A percentile compares a stretch with the other conserved stretches of the same genome.
Conservation (phyloP, 1,140 invertebrate genomes). For the Mercenaria mercenaria region DNA sequence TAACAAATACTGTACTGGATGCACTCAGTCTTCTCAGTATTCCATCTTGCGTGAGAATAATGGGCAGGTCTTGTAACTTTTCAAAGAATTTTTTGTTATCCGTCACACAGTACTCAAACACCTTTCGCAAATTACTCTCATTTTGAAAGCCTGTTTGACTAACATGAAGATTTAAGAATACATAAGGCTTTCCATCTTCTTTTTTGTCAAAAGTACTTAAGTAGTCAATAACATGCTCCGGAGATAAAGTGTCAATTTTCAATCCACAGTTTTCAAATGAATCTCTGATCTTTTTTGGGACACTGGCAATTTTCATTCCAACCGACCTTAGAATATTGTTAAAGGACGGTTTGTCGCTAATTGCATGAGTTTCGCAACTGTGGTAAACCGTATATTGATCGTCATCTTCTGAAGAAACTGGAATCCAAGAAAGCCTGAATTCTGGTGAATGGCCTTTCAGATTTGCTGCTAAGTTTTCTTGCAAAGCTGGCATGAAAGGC, state of each 20-base stretch:
- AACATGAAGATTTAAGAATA: neutral
- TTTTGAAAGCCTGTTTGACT: neutral
- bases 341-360: neutral
- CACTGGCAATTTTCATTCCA: conserved; percentile 20
- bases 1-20: conserved; percentile 7
- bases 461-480: neutral
- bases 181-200: neutral
- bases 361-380: neutral
- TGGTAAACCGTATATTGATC: neutral
- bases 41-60: neutral
- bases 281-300: neutral
- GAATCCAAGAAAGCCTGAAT: neutral
- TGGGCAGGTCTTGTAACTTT: neutral
- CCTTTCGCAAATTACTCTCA: neutral
- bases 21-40: neutral
- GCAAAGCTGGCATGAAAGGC: neutral
- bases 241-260: neutral
- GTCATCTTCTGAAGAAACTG: neutral
- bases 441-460: no score
- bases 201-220: neutral
- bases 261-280: neutral
- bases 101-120: neutral
- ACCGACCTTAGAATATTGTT: neutral
- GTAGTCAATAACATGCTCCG: neutral
- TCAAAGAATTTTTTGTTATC: neutral